phyloP scores from a whole-genome alignment of 2,888 invertebrate genomes.

The Sepiola atlantica region DNA sequence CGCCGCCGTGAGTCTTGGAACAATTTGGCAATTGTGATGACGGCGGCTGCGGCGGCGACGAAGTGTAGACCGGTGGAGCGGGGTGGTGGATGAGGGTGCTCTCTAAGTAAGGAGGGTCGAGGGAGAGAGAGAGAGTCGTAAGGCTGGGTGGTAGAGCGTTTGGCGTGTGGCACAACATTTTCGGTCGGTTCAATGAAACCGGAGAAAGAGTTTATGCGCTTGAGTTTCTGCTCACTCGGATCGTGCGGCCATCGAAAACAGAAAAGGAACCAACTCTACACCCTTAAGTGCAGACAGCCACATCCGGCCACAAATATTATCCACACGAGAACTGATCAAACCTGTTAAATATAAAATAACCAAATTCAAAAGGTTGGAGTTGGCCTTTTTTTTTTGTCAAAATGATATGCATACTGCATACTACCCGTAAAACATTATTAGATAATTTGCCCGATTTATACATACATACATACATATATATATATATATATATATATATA shows the following conservation, averaged over 20 bases:
- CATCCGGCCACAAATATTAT: neutral
- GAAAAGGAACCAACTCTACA: neutral
- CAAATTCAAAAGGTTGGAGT: no score
- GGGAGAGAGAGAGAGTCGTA: neutral
- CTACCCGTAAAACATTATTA: no score
- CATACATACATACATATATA: no score
- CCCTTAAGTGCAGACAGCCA: neutral
- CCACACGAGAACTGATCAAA: neutral
- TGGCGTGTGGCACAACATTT: neutral
- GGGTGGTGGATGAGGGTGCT: neutral
- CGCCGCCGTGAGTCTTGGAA: neutral
- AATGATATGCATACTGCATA: no score
- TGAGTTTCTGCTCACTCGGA: neutral
- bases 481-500: no score
- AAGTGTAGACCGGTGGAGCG: neutral
- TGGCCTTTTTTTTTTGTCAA: no score
- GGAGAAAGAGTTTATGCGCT: neutral
- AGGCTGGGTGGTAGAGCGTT: neutral
- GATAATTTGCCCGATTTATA: no score
- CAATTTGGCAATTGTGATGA: neutral
- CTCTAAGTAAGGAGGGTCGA: neutral
- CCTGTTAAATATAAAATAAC: neutral
- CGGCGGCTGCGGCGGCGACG: neutral
- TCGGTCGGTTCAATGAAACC: neutral
- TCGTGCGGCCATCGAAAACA: neutral